Conservation (phyloP, 2,113 vertebrate genomes). For the Oxyura jamaicensis region DNA sequence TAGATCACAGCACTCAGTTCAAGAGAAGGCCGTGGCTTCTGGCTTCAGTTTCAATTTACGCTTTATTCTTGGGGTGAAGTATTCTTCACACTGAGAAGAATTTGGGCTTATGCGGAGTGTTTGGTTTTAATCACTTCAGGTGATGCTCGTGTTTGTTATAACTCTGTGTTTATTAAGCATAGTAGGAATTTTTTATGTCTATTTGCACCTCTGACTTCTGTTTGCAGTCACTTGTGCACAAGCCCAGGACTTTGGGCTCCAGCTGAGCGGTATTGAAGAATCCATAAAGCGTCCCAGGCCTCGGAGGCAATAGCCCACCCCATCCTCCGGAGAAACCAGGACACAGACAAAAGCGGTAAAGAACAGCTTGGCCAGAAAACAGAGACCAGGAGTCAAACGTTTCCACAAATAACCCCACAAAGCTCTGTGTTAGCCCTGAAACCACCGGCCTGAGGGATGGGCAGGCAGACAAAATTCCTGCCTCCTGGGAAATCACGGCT, state of each 20-base stretch:
- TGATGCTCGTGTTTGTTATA: neutral
- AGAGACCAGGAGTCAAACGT: neutral
- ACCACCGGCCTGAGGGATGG: neutral
- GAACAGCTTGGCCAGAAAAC: neutral
- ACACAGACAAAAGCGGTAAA: neutral
- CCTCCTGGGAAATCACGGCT: neutral
- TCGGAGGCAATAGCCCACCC: neutral
- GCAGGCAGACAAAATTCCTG: neutral
- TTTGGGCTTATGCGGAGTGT: neutral
- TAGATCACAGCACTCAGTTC: neutral
- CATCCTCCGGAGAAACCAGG: neutral
- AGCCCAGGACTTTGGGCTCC: neutral
- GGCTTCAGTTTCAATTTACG: neutral
- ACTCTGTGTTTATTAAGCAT: neutral
- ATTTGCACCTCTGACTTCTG: neutral
- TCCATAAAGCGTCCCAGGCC: neutral
- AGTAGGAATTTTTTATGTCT: neutral
- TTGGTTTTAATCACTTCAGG: neutral
- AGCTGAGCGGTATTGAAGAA: neutral
- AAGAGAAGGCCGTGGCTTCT: neutral
- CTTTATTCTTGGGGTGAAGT: neutral
- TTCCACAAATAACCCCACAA: neutral
- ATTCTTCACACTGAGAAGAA: neutral
- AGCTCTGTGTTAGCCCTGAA: neutral
- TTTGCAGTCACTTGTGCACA: neutral